Percentiles rank a stretch among this genome's conserved stretches.
phyloP scores from a whole-genome alignment of 2,113 vertebrate species.

The Strigops habroptila region DNA sequence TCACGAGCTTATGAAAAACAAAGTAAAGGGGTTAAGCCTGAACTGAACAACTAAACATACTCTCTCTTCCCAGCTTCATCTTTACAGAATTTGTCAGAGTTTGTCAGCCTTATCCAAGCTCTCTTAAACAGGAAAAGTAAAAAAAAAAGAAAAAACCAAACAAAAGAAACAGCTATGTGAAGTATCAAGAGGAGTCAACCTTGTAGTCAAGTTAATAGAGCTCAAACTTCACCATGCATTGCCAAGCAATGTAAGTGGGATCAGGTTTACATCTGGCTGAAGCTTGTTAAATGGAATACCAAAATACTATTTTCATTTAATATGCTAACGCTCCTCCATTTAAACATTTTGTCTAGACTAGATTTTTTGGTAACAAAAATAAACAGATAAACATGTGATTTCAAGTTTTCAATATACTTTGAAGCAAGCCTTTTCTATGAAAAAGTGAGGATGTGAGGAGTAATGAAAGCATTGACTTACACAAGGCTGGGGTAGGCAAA shows the following conservation, averaged over 20 bases:
- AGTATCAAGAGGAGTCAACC: background rate
- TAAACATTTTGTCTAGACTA: background rate
- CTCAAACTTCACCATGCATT: background rate
- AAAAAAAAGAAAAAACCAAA: background rate
- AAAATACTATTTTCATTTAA: background rate
- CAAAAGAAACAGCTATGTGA: accelerated
- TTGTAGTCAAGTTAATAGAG: background rate
- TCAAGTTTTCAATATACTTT: background rate
- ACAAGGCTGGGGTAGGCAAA: background rate
- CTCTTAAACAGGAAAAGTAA: background rate
- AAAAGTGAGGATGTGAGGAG: background rate
- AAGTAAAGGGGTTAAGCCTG: background rate
- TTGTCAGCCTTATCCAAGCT: background rate
- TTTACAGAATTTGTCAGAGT: background rate
- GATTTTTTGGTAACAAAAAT: background rate
- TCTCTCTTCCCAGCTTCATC: background rate
- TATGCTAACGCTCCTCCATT: background rate
- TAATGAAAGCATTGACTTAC: background rate
- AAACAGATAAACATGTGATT: background rate
- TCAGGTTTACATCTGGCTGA: background rate
- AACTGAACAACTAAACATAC: background rate
- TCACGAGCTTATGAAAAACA: background rate
- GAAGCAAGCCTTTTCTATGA: background rate
- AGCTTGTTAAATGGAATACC: background rate
- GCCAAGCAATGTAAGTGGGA: background rate